A percentile compares a stretch with the other conserved stretches of the same genome.
These are phyloP conservation scores for Anguilla anguilla DNA, from an alignment of 2,797 vertebrate species.

Conservation along the genomic window DNA sequence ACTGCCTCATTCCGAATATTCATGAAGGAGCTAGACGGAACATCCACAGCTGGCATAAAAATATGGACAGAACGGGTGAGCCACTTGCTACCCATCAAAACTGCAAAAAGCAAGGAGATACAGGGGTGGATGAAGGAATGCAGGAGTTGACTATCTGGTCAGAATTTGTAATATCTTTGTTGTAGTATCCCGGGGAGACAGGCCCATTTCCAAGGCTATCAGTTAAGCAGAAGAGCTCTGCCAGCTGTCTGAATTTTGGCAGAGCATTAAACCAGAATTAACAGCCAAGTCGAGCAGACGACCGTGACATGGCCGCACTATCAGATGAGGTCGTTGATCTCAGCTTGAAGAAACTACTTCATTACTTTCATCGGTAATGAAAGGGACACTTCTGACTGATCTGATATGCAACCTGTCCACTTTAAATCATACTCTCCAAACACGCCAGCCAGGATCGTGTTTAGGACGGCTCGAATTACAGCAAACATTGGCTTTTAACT, in stretches of 20 bases:
- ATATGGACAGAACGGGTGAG: neutral
- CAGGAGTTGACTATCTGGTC: neutral
- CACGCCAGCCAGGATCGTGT: neutral
- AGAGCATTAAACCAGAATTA: slow-evolving; percentile 1
- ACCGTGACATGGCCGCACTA: neutral
- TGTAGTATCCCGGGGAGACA: neutral
- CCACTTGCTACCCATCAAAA: neutral
- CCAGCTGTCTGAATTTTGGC: neutral
- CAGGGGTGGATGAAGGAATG: neutral
- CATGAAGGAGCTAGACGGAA: neutral
- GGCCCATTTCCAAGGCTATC: neutral
- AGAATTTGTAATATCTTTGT: neutral
- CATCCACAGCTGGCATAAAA: neutral
- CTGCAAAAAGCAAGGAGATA: neutral
- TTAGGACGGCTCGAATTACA: neutral
- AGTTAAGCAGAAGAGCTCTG: neutral
- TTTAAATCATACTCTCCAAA: neutral
- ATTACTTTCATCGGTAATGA: neutral
- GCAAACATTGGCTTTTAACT: neutral
- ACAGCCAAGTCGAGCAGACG: neutral
- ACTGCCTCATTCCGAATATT: neutral
- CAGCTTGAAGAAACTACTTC: neutral
- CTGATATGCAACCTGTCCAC: neutral
- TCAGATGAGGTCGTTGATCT: slow-evolving; percentile 1
- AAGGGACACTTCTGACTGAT: neutral